Evolutionary conservation across 2,113 vertebrate species (phyloP), one percentile per base, ranked within the genome.

Genomic region (Cariama cristata): DNA sequence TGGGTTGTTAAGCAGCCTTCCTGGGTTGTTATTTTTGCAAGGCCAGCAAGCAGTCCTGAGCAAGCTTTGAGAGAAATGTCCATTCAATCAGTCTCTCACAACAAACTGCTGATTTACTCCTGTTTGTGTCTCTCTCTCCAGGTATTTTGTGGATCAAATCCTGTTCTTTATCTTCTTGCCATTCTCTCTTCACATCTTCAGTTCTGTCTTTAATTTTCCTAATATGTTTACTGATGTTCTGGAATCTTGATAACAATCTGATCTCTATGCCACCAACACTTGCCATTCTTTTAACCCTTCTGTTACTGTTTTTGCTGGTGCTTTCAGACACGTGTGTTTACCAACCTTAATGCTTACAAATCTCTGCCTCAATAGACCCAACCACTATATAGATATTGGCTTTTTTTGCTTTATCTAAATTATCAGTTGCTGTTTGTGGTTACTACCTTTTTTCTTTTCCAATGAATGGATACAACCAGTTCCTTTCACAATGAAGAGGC

Each of bases 371-470:
- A 59, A 23, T 27, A 88, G 30, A 79, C 9, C 6, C 7, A 67
- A 32, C 0, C 0, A n/a, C 32, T 47, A 1, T 16, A 50, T 2
- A 68, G 28, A 80, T 79, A 68, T 32, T 8, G 24, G 5, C 2
- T 21, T 32, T 75, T 40, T 30, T 22, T 18, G 1, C 4, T 75
- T 21, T 10, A 2, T 69, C 58, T 50, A 58, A 86, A 64, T 47
- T 64, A 24, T 24, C 28, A 33, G 35, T 64, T 6, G 3, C 15
- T 24, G 0, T 64, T 11, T 67, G 22, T 55, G 12, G 10, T 63
- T 63, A 23, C 28, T 53, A 24, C 8, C 5, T 52, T 55, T 68
- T 81, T 68, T 64, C 4, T 88, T 86, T 91, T 49, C n/a, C 64
- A 81, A 1, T 33, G 5, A 55, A 45, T 62, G 15, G 15, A 52